Conservation (phyloP, 2,113 vertebrate genomes). For the Chaetodon auriga region DNA sequence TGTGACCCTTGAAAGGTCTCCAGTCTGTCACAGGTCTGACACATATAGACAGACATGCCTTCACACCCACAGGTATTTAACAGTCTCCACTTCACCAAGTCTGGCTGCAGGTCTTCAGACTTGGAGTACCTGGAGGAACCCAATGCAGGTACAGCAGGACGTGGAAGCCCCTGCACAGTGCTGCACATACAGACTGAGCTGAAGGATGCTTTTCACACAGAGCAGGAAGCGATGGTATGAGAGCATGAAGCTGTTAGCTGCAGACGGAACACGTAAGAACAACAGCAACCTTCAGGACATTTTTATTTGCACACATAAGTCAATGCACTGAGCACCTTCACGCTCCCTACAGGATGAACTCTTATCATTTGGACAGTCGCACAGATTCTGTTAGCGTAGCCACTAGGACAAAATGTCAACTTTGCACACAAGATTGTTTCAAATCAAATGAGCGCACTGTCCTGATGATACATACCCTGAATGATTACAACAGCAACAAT, state of each 20-base stretch:
- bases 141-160: no score
- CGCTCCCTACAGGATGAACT: slow-evolving; percentile 4
- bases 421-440: neutral
- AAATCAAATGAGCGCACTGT: neutral
- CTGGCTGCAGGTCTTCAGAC: neutral
- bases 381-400: neutral
- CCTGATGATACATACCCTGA: no score
- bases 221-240: no score
- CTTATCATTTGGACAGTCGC: neutral
- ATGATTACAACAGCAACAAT: no score
- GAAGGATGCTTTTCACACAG: no score
- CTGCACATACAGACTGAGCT: neutral
- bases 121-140: neutral
- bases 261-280: neutral
- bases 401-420: neutral
- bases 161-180: neutral
- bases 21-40: neutral
- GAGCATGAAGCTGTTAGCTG: no score
- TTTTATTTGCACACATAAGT: no score
- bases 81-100: no score
- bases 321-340: neutral
- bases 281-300: neutral
- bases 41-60: neutral
- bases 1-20: neutral
- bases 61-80: neutral